Base-by-base conservation (phyloP, 2,888 invertebrate genomes). In the Nebria salina region DNA sequence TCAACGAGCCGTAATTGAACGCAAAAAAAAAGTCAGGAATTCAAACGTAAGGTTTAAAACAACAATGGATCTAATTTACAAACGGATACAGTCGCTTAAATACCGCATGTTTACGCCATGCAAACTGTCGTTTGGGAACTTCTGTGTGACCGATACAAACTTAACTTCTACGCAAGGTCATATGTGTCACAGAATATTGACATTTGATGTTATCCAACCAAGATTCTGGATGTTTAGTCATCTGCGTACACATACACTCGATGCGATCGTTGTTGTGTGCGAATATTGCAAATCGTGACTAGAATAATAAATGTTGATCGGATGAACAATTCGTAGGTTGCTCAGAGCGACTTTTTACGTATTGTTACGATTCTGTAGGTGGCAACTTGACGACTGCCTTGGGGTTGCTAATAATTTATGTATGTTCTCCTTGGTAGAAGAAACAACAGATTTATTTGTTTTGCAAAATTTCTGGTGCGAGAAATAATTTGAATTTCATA, bases 141-240 rank as follows among this genome's bases (percentile, higher is more conserved):
- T 72, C 34, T 72, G 72, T 26, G 75, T 34, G 75, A 34, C 26
- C 26, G 68, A 25, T 68, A 26, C 20, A 9, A 68, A 65, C 4
- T 20, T 26, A 7, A 65, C 26, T 65, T 34, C 34, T 34, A 34
- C 34, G 34, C 75, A 75, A 75, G 75, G 75, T 75, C 75, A 75
- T 65, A 65, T 65, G 64, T 15, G 64, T 64, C 34, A 75, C 25
- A 75, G 75, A 75, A 75, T 75, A 75, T 75, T 75, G 75, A 75
- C 75, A 75, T 75, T 75, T 75, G 54, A 65, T 54, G 54, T 75
- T 75, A 75, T 43, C 26, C 75, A 75, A 54, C 54, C 54, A 54
- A 54, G 54, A 54, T 54, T 8, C 54, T 54, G 54, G 54, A 54
- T 54, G 54, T 54, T 54, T 54, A 54, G 54, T 54, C 54, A 54